Base-by-base conservation (phyloP, 1,140 invertebrate species). In the Drosophila insularis region DNA sequence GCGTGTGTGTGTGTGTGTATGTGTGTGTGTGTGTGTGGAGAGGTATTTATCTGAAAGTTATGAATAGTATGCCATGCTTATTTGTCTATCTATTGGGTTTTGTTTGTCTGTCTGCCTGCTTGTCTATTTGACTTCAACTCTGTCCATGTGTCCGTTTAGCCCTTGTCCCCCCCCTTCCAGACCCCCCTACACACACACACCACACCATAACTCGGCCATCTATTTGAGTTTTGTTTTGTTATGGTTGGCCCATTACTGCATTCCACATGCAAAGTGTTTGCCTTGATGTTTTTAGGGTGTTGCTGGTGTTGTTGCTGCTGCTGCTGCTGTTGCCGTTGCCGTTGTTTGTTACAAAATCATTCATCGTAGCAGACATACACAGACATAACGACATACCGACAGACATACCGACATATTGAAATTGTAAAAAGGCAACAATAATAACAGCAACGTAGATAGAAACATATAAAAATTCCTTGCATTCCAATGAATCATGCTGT, bases 381-480 rank as follows among this genome's bases (percentile, higher is more conserved):
- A 50, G 17, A 50, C 43, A 14, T 5, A 46, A 14, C 14, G 43
- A 46, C 43, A 50, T 19, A 21, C 43, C 14, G 43, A 50, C 17
- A 19, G 43, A 50, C 43, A 50, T 19, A 68, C 72, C 68, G 58
- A 80, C 73, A 87, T 81, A 82, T 82, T 77, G 65, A 87, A 87
- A 87, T 81, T 85, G 76, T 84, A 85, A 86, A 81, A 87, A 64
- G 62, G 63, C 65, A 68, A 32, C 63, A 68, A 31, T 27, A 43
- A 37, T n/a, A n/a, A 64, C 71, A 76, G 55, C 55, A 62, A 87
- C 71, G 80, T 71, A 82, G 80, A 87, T 89, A 89, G 76, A 87
- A 89, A 89, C 73, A 84, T 84, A 89, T 89, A 89, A 89, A 89
- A 89, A 89, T 89, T 89, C 84, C 84, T 89, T 74, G 84, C 84